These are phyloP conservation scores for Chironomus riparius DNA, from an alignment of 2,888 invertebrate species.

Conservation along the genomic window DNA sequence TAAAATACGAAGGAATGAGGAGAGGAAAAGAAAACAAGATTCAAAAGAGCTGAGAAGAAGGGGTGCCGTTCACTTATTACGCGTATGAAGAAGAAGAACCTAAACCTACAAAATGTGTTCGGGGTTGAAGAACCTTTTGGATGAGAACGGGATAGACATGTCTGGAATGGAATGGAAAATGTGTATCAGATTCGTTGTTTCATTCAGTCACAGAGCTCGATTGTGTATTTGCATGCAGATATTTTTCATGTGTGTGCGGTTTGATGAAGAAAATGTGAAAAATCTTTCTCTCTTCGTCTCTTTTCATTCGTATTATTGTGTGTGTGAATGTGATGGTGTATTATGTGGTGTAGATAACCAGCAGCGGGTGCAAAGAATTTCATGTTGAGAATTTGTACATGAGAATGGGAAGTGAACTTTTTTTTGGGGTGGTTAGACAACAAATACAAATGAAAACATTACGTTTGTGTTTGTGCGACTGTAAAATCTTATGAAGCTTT, in stretches of 20 bases:
- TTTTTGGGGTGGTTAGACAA: background rate
- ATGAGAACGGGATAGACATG: conserved; percentile 25
- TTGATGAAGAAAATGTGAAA: background rate
- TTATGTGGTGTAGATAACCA: background rate
- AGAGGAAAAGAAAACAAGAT: background rate
- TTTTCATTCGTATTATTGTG: background rate
- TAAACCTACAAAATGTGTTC: background rate
- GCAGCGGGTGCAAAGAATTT: conserved; percentile 19
- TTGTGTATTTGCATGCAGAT: background rate
- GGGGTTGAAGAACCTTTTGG: conserved; percentile 25
- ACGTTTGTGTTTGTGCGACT: background rate
- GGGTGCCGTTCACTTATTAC: background rate
- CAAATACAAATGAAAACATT: background rate
- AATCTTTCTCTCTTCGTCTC: background rate
- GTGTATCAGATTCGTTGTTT: conserved; percentile 19
- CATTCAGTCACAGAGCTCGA: conserved; percentile 10
- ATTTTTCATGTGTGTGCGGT: background rate
- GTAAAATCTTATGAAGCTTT: no score
- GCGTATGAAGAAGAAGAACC: conserved; percentile 15
- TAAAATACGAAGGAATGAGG: no score
- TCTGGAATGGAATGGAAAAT: conserved; percentile 9
- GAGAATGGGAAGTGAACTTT: conserved; percentile 16
- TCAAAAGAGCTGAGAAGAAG: background rate
- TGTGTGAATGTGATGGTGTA: background rate
- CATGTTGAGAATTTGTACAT: conserved; percentile 2